Evolutionary conservation across 2,797 vertebrate genomes (phyloP).

Genomic region (Glossophaga mutica): DNA sequence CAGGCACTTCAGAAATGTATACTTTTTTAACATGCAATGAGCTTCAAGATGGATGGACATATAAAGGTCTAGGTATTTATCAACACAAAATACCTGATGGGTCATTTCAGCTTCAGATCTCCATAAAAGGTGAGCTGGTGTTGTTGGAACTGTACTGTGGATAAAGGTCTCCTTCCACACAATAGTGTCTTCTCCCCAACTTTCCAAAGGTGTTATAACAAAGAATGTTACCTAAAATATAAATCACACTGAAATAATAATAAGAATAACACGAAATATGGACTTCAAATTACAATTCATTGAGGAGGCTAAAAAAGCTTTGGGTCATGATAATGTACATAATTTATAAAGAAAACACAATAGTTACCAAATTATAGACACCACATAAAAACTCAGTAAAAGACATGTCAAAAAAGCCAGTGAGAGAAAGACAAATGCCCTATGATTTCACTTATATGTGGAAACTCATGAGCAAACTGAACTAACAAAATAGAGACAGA

Average conservation of each 20-base stretch:
- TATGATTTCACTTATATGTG: not conserved
- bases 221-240: not conserved
- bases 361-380: not conserved
- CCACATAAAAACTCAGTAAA: not conserved
- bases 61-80: not conserved
- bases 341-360: not conserved
- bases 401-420: not conserved
- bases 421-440: not conserved
- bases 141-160: not conserved
- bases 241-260: not conserved
- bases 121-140: not conserved
- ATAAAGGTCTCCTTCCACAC: not conserved
- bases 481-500: not conserved
- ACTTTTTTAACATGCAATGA: too few relatives aligned
- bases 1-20: not conserved
- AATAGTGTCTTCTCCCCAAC: not conserved
- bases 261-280: not conserved
- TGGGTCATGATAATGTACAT: not conserved
- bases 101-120: not conserved
- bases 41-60: not conserved
- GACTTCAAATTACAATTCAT: not conserved
- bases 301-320: not conserved
- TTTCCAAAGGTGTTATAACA: not conserved
- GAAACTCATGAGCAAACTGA: not conserved
- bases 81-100: not conserved